Evolutionary conservation across 2,888 invertebrate species (phyloP), one percentile per base, ranked within the genome.

Genomic region (Caenorhabditis uteleia): DNA sequence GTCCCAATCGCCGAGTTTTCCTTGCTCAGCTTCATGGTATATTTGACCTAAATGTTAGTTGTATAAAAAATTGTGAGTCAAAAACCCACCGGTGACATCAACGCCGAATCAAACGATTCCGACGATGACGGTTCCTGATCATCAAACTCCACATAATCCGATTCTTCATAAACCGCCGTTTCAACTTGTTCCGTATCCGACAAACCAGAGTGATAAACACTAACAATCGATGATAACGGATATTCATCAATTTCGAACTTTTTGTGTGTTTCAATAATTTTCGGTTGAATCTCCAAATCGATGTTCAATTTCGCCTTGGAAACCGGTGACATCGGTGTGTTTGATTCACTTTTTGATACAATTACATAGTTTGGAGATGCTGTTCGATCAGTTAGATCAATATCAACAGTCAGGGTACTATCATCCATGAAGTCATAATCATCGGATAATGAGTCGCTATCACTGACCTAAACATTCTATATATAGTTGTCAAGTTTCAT

Each of bases 311-410:
- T 65, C 1, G 68, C 58, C 40, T 51, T 68, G 6, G 62, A 62
- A 21, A 62, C 36, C n/a, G 72, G 72, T 23, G 72, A 69, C 42
- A 65, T 33, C 12, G 72, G 69, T 6, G 59, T 44, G 20, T 56
- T 54, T 33, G 68, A 62, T 49, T 75, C 75, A 29, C 34, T 48
- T 48, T 75, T 75, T 5, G 66, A 55, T 14, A 75, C 67, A 14
- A 75, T 70, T 7, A 74, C 60, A 53, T 69, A 75, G n/a, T 60
- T 68, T 3, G 70, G 70, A 2, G 70, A 71, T 25, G 55, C 47
- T 8, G 68, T 46, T 43, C 64, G 54, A 36, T 58, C 70, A n/a
- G 59, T 57, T 20, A 78, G 23, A 10, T 70, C 73, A 36, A 78
- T 45, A 46, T 78, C 77, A 23, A 77, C 61, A 2, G 75, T 77